Conservation (phyloP, 2,888 invertebrate species). For the Parochlus steinenii region DNA sequence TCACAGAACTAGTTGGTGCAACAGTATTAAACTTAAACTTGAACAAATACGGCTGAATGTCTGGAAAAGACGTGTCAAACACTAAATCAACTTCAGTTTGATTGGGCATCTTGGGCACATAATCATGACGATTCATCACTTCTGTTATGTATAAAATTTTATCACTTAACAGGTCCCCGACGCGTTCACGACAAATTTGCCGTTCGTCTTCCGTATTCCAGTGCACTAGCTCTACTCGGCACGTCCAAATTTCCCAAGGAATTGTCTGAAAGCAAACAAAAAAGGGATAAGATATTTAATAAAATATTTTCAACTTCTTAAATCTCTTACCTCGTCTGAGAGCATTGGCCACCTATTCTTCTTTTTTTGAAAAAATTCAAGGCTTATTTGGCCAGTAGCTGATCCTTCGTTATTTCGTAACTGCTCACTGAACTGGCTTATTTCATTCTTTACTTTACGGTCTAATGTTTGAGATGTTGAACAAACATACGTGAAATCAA, state of each 20-base stretch:
- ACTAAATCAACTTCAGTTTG: slow-evolving; percentile 83
- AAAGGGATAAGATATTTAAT: no score
- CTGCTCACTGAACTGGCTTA: slow-evolving; percentile 61
- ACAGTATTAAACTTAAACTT: slow-evolving; percentile 67
- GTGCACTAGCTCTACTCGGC: slow-evolving; percentile 75
- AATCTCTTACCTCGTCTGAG: no score
- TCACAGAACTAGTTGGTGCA: slow-evolving; percentile 60
- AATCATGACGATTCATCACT: slow-evolving; percentile 89
- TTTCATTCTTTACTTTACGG: slow-evolving; percentile 53
- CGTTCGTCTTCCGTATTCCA: slow-evolving; percentile 75
- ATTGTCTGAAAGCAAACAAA: slow-evolving; percentile 48
- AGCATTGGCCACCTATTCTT: slow-evolving; percentile 80
- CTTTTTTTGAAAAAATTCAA: slow-evolving; percentile 90
- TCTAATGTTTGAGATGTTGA: slow-evolving; percentile 70
- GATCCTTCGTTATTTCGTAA: slow-evolving; percentile 55
- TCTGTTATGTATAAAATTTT: slow-evolving; percentile 90
- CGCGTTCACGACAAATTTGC: slow-evolving; percentile 71
- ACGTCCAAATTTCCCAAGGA: slow-evolving; percentile 98
- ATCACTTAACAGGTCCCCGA: slow-evolving; percentile 76
- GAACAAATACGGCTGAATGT: slow-evolving; percentile 94
- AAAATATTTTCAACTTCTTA: no score
- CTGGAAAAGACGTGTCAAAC: slow-evolving; percentile 83
- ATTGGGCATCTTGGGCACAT: slow-evolving; percentile 89
- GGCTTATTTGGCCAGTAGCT: slow-evolving; percentile 70
- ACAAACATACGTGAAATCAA: slow-evolving; percentile 94